A percentile compares a stretch with the other conserved stretches of the same genome.
phyloP scores from a whole-genome alignment of 2,797 vertebrate species.

The Morelia viridis region DNA sequence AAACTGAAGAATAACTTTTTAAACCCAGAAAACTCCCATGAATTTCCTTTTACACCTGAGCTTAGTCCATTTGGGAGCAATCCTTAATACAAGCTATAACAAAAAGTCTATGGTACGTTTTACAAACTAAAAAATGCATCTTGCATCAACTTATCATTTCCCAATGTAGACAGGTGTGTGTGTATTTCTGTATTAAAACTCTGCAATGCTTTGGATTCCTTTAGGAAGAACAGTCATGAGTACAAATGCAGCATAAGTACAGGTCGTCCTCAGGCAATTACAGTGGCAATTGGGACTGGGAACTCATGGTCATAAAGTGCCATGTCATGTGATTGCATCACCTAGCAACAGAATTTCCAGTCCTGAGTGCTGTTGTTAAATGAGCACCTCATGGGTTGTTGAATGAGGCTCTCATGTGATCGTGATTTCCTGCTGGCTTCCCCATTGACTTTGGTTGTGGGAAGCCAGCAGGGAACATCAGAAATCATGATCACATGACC shows the following conservation, averaged over 20 bases:
- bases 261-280: neutral
- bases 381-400: neutral
- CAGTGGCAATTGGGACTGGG: neutral
- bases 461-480: neutral
- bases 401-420: neutral
- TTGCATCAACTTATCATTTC: neutral
- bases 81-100: neutral
- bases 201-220: no score
- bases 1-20: slow-evolving; percentile 4
- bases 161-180: neutral
- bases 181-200: neutral
- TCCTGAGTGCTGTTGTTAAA: neutral
- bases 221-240: neutral
- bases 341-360: neutral
- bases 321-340: neutral
- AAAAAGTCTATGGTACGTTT: neutral
- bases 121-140: no score
- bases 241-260: neutral
- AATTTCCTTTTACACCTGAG: slow-evolving; percentile 9
- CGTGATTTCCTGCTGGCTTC: neutral
- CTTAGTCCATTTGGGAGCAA: neutral
- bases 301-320: no score
- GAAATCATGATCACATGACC: neutral
- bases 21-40: slow-evolving; percentile 5
- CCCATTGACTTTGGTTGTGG: neutral